Evolutionary conservation across 2,113 vertebrate genomes (phyloP), one percentile per base, ranked within the genome.

Genomic region (Vombatus ursinus): DNA sequence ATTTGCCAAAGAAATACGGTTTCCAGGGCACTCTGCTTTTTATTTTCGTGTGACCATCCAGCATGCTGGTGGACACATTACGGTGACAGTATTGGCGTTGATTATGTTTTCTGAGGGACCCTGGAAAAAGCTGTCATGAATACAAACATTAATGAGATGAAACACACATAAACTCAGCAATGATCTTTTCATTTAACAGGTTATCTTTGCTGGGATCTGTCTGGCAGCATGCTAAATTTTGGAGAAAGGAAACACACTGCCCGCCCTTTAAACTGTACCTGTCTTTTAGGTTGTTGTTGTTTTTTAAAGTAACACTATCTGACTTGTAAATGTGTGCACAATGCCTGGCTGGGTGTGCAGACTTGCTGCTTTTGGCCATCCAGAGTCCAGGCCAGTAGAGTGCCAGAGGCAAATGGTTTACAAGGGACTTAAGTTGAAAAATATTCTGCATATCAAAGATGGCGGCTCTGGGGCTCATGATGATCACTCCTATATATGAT

Each of bases 191-290:
- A 91, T 95, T 91, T 22, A 95, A 31, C 9, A 96, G n/a, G 12
- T 97, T 23, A 96, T 89, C 52, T 92, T 95, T 95, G 90, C 95
- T 94, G 93, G 92, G 57, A 53, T 96, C 48, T 51, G 57, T 96
- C 91, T 95, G 89, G n/a, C 54, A 91, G 6, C 52, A 44, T 91
- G 61, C 19, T 89, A 47, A 90, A 5, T 94, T 94, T 92, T 94
- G 3, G 89, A 92, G 95, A 96, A 95, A 77, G 37, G 19, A 77
- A 77, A n/a, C 16, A n/a, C 22, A 49, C 48, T 49, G 48, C 37
- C 31, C 14, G 19, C 0, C 11, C 14, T 89, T 93, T 53, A 90
- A 90, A 94, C 25, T 61, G 0, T 91, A 95, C 53, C 8, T 94
- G 68, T 19, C 49, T 91, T 90, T 91, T 26, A 49, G 93, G 19